phyloP scores from a whole-genome alignment of 2,888 invertebrate genomes.

The Mythimna vitellina region DNA sequence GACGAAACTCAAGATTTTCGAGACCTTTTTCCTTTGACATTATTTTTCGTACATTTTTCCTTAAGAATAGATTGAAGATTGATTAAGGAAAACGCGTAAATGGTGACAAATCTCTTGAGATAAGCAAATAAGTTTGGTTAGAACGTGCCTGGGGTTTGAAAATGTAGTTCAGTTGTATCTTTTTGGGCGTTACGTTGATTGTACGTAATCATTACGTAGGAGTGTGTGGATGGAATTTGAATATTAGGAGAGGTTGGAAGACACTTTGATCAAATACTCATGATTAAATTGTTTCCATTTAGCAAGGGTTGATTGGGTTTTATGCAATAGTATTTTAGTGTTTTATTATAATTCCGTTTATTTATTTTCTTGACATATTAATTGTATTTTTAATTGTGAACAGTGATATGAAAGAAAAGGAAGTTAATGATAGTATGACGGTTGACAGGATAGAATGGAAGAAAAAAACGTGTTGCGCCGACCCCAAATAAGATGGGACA shows the following conservation, averaged over 20 bases:
- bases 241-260: neutral
- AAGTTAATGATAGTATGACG: no score
- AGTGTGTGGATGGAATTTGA: conserved; percentile 1
- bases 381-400: no score
- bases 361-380: no score
- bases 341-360: no score
- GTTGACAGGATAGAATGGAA: no score
- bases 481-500: no score
- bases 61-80: conserved; percentile 35
- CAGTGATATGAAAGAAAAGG: no score
- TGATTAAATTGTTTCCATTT: no score
- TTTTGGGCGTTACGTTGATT: neutral
- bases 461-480: no score
- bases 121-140: conserved; percentile 18
- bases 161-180: neutral
- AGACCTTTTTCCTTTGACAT: conserved; percentile 49
- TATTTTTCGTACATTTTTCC: conserved; percentile 50
- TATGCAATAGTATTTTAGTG: neutral
- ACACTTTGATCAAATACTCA: neutral
- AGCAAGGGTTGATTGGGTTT: neutral
- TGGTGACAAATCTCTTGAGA: conserved; percentile 32
- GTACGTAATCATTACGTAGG: conserved; percentile 4
- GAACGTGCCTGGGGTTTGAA: conserved; percentile 23
- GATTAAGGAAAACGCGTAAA: conserved; percentile 50
- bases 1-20: conserved; percentile 54